Evolutionary conservation across 2,888 invertebrate genomes (phyloP).

Genomic region (Onchidella celtica): DNA sequence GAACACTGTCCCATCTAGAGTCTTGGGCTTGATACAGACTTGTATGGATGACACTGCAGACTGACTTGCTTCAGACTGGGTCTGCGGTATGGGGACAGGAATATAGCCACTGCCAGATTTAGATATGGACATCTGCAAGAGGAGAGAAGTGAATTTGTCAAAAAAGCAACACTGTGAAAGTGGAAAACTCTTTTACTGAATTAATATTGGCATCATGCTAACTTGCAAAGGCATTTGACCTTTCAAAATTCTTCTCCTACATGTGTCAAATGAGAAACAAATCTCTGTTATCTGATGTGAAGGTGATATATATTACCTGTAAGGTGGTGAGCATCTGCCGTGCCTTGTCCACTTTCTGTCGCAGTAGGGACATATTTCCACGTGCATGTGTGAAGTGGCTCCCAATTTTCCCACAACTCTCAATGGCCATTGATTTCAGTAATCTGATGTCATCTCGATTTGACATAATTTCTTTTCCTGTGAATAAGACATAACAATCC

Average conservation of each 20-base stretch:
- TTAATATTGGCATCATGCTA: too few relatives aligned
- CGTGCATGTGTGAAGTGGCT: conserved; percentile 27
- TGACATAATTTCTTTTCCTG: conserved; percentile 1
- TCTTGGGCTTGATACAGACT: conserved; percentile 50
- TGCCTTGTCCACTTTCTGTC: conserved; percentile 52
- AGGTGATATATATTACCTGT: conserved; percentile 51
- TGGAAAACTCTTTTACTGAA: too few relatives aligned
- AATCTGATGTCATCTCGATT: conserved; percentile 23
- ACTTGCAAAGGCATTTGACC: too few relatives aligned
- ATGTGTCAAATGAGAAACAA: too few relatives aligned
- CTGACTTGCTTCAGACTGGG: not conserved
- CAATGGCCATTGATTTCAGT: conserved; percentile 18
- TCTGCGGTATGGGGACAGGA: conserved; percentile 38
- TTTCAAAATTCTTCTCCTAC: too few relatives aligned
- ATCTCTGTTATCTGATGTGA: too few relatives aligned
- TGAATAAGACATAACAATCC: not conserved
- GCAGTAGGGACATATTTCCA: conserved; percentile 51
- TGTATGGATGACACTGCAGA: conserved; percentile 48
- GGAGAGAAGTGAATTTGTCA: too few relatives aligned
- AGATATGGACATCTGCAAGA: conserved; percentile 41
- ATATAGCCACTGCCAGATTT: conserved; percentile 46
- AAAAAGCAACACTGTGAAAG: too few relatives aligned
- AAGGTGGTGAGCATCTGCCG: conserved; percentile 48
- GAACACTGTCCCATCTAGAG: conserved; percentile 47
- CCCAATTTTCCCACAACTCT: conserved; percentile 35